These are phyloP conservation scores for Synergus umbraculus DNA, from an alignment of 2,888 invertebrate genomes.

Conservation along the genomic window DNA sequence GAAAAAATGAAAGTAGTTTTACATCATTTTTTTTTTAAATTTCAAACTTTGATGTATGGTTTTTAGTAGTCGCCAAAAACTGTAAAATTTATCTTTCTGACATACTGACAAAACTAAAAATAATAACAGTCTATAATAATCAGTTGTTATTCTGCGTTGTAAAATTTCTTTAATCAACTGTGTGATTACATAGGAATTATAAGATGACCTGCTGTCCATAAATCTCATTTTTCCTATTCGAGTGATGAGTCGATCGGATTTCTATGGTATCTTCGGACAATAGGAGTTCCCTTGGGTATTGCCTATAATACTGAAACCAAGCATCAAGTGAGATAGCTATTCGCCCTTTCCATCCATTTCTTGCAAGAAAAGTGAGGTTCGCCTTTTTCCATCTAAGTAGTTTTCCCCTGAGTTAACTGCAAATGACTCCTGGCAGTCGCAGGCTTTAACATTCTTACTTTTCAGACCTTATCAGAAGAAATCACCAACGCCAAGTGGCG, in stretches of 20 bases:
- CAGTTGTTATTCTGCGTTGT: too few relatives aligned
- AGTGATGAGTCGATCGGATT: conserved; percentile 9
- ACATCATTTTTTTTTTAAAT: too few relatives aligned
- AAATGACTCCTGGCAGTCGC: neutral
- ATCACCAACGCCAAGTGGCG: conserved; percentile 75
- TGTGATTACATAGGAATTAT: too few relatives aligned
- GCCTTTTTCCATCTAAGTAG: conserved; percentile 8
- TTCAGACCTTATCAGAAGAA: conserved; percentile 75
- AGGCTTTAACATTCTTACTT: conserved; percentile 42
- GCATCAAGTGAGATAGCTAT: conserved; percentile 13
- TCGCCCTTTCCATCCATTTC: conserved; percentile 3
- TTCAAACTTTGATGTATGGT: too few relatives aligned
- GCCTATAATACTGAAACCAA: conserved; percentile 12
- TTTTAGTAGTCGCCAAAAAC: too few relatives aligned
- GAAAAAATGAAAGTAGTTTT: too few relatives aligned
- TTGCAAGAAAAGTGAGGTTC: conserved; percentile 25
- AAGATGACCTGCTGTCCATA: neutral
- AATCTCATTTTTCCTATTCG: neutral
- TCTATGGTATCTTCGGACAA: conserved; percentile 12
- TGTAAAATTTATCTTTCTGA: too few relatives aligned
- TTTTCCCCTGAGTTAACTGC: neutral
- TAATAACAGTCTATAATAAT: too few relatives aligned
- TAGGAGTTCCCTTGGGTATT: neutral
- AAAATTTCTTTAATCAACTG: too few relatives aligned
- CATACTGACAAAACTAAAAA: too few relatives aligned